These are phyloP conservation scores for Drosophila paramelanica DNA, from an alignment of 2,888 invertebrate genomes.

Conservation along the genomic window DNA sequence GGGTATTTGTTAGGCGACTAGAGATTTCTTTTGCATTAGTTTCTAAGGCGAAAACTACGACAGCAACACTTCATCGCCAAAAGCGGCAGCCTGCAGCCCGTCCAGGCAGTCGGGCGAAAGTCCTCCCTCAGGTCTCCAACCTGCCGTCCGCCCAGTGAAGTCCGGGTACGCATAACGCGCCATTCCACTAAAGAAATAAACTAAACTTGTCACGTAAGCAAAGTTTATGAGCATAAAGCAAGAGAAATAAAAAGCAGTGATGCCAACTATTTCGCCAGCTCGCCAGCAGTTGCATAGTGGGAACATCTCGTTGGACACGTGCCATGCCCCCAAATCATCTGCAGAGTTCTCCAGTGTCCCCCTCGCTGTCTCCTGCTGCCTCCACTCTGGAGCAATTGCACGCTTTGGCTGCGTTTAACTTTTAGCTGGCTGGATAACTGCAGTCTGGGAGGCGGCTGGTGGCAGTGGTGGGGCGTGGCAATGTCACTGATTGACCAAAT, in stretches of 20 bases:
- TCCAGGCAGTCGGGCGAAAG: constrained; percentile 23
- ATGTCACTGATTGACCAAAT: constrained; percentile 69
- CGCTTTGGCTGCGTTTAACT: constrained; percentile 59
- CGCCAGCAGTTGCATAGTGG: constrained; percentile 54
- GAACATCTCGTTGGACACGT: constrained; percentile 73
- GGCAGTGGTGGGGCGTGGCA: constrained; percentile 27
- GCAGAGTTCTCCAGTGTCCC: constrained; percentile 34
- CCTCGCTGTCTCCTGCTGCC: constrained; percentile 1
- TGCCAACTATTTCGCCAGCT: constrained; percentile 50
- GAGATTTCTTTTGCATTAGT: constrained; percentile 1
- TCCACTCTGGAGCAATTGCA: constrained; percentile 53
- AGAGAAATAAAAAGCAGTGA: constrained; percentile 42
- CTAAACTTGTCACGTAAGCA: constrained; percentile 81
- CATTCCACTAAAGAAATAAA: constrained; percentile 74
- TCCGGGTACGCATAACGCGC: constrained; percentile 51
- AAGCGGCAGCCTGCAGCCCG: constrained; percentile 28
- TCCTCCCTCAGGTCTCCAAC: constrained; percentile 10
- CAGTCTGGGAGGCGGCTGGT: constrained; percentile 10
- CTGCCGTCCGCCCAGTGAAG: constrained; percentile 16
- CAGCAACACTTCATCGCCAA: constrained; percentile 37
- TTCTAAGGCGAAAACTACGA: constrained; percentile 21
- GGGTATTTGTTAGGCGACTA: background rate
- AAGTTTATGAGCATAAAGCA: constrained; percentile 75
- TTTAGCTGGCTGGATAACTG: constrained; percentile 54
- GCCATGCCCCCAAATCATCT: constrained; percentile 75